phyloP scores from a whole-genome alignment of 2,113 vertebrate species.

The Antigone vipio region DNA sequence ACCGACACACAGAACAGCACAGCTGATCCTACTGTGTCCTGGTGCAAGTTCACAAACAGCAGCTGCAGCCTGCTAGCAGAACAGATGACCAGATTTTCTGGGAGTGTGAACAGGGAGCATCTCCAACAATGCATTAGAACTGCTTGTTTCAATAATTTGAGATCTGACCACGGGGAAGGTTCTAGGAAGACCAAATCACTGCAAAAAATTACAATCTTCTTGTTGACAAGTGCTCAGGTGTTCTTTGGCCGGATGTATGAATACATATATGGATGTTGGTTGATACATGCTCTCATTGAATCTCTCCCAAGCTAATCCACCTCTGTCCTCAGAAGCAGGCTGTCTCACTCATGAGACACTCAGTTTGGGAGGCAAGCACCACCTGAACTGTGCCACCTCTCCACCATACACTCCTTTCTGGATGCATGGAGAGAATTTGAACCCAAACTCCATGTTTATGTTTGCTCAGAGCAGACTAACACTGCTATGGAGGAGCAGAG shows the following conservation, averaged over 20 bases:
- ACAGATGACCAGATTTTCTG: neutral
- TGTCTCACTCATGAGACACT: neutral
- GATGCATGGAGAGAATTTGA: neutral
- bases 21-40: neutral
- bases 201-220: neutral
- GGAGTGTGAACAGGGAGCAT: neutral
- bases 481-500: neutral
- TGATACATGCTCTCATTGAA: neutral
- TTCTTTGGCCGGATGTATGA: neutral
- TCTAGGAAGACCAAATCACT: neutral
- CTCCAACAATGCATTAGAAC: neutral
- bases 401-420: neutral
- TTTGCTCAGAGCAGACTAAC: neutral
- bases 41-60: neutral
- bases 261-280: neutral
- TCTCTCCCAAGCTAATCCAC: neutral
- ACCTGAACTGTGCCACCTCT: neutral
- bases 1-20: neutral
- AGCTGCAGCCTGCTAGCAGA: neutral
- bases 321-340: neutral
- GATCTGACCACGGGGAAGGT: neutral
- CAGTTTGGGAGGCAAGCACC: neutral
- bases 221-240: neutral
- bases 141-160: neutral
- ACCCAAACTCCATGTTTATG: accelerated